phyloP scores from a whole-genome alignment of 2,888 invertebrate genomes.

The Hydroisotoma schaefferi region DNA sequence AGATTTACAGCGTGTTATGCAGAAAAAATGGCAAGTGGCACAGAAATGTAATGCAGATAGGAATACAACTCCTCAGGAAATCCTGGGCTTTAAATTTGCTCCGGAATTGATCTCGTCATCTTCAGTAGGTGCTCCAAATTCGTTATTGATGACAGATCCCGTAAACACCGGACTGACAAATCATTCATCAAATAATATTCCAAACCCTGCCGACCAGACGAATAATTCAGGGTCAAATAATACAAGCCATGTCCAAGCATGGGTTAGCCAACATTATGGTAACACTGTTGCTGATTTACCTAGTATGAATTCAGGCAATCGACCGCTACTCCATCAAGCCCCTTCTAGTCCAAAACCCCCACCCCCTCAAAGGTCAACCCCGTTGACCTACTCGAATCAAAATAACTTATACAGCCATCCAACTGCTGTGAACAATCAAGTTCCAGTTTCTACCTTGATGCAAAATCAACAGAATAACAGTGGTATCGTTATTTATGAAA shows the following conservation, averaged over 20 bases:
- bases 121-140: background rate
- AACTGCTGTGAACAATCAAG: conserved; percentile 17
- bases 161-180: background rate
- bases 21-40: conserved; percentile 76
- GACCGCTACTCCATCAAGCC: conserved; percentile 1
- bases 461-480: conserved; percentile 22
- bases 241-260: conserved; percentile 43
- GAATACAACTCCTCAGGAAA: conserved; percentile 85
- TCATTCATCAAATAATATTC: background rate
- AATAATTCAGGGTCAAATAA: conserved; percentile 9
- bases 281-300: conserved; percentile 20
- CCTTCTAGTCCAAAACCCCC: conserved; percentile 26
- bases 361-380: conserved; percentile 30
- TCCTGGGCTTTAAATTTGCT: conserved; percentile 71
- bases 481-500: conserved; percentile 46
- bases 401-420: conserved; percentile 8
- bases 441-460: conserved; percentile 1
- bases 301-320: background rate
- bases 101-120: background rate
- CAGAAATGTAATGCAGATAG: conserved; percentile 85
- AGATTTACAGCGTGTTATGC: conserved; percentile 86
- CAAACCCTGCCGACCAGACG: background rate
- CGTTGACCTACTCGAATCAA: conserved; percentile 1
- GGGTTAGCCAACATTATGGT: conserved; percentile 47
- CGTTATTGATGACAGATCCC: background rate